Conservation (phyloP, 2,113 vertebrate genomes). For the Halcyon malimbica region DNA sequence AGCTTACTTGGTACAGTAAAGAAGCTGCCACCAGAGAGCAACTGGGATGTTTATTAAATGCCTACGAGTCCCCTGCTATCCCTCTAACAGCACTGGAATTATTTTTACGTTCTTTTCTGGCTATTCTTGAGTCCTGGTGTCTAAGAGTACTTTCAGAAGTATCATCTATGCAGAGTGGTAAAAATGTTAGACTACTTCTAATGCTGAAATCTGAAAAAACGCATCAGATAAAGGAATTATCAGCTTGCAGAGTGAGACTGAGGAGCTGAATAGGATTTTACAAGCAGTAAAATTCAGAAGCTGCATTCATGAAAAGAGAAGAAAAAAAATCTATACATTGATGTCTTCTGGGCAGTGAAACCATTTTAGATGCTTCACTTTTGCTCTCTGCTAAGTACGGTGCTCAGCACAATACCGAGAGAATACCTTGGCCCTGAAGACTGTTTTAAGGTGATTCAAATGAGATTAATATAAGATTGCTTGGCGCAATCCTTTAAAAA, state of each 20-base stretch:
- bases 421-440: not conserved
- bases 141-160: not conserved
- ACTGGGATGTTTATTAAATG: not conserved
- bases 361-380: conserved; percentile 4
- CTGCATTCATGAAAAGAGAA: not conserved
- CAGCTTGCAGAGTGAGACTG: not conserved
- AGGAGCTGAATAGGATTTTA: conserved; percentile 9
- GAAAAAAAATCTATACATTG: not conserved
- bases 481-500: conserved; percentile 23
- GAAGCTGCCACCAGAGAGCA: not conserved
- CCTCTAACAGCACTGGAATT: not conserved
- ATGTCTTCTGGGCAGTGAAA: conserved; percentile 9
- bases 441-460: conserved; percentile 31
- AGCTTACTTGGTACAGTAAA: not conserved
- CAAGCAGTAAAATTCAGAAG: conserved; percentile 18
- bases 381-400: not conserved
- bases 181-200: not conserved
- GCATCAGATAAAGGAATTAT: not conserved
- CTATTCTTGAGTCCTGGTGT: not conserved
- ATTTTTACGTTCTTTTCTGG: not conserved
- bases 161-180: not conserved
- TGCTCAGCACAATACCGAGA: not conserved
- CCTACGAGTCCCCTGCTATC: not conserved
- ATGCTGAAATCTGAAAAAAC: not conserved
- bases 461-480: conserved; percentile 49